Base-by-base conservation (phyloP, 2,888 invertebrate genomes). In the Caenorhabditis doughertyi region DNA sequence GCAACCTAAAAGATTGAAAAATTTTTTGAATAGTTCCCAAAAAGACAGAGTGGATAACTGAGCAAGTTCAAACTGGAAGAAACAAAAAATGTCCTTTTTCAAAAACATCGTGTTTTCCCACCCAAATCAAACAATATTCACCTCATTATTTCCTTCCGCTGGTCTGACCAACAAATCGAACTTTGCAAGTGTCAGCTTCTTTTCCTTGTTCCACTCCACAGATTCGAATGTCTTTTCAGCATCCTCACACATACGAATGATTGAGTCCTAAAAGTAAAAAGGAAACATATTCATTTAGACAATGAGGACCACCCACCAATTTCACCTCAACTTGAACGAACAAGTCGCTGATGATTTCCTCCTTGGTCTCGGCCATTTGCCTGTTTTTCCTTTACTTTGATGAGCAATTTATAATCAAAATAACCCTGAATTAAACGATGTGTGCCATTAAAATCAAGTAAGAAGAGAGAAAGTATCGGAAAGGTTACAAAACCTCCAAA, bases 321-420 rank as follows among this genome's bases (percentile, higher is more conserved):
- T 65, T 44, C 25, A 74, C 29, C 55, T 74, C 74, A 1, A 74
- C 74, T 47, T 74, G 21, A n/a, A 74, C 74, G 23, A 74, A 74
- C 0, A 55, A 11, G 9, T 74, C 74, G 56, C 47, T 47, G 32
- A 74, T 74, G 3, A 16, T 18, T 49, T 74, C 74, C 35, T 74
- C 74, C 42, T 64, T 64, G 1, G 74, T 55, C 16, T 18, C n/a
- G 2, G 9, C 23, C 64, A 64, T 49, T 25, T n/a, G 23, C 39
- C 32, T 7, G 32, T 32, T 32, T n/a, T n/a, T n/a, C n/a, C n/a
- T n/a, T n/a, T n/a, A n/a, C n/a, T n/a, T 27, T 47, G 29, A 4
- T 4, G 2, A 49, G 27, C 8, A n/a, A 11, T 23, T 29, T 3
- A 4, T 18, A 51, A 65, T 16, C 4, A 49, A 49, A 21, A 62